phyloP scores from a whole-genome alignment of 2,113 vertebrate genomes.

The Salvator merianae region DNA sequence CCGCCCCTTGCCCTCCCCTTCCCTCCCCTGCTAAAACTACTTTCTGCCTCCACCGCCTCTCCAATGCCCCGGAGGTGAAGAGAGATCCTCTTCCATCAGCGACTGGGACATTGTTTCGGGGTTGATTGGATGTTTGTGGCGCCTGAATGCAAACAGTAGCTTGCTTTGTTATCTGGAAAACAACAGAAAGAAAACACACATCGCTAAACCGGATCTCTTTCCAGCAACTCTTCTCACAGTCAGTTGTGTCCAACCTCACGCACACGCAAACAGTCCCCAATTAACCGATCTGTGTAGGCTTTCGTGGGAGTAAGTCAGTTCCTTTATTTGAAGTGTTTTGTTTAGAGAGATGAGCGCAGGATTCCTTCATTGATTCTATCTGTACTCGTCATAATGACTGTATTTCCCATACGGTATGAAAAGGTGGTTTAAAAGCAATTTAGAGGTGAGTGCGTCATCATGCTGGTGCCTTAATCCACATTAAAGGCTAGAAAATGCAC shows the following conservation, averaged over 20 bases:
- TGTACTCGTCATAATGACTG: too few relatives aligned
- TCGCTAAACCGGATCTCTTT: constrained; percentile 75
- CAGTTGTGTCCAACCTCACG: constrained; percentile 34
- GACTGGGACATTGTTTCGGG: constrained; percentile 72
- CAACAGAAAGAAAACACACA: constrained; percentile 74
- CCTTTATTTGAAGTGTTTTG: too few relatives aligned
- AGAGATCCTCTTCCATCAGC: constrained; percentile 76
- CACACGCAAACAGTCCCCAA: neutral
- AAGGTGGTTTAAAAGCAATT: too few relatives aligned
- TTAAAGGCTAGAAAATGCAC: too few relatives aligned
- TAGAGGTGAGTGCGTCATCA: too few relatives aligned
- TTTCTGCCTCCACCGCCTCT: constrained; percentile 66
- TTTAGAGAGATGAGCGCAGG: too few relatives aligned
- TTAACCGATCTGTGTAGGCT: neutral
- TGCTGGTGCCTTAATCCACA: too few relatives aligned
- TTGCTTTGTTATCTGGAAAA: constrained; percentile 81
- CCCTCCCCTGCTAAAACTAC: constrained; percentile 36
- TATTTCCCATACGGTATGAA: too few relatives aligned
- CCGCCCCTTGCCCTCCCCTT: neutral
- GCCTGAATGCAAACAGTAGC: constrained; percentile 81
- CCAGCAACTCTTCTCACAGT: constrained; percentile 68
- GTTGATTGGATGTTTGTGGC: constrained; percentile 82
- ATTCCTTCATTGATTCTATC: too few relatives aligned
- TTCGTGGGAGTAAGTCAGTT: neutral
- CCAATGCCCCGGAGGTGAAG: constrained; percentile 75